Base-by-base conservation (phyloP, 2,888 invertebrate genomes). In the Phanerotoma sp. region DNA sequence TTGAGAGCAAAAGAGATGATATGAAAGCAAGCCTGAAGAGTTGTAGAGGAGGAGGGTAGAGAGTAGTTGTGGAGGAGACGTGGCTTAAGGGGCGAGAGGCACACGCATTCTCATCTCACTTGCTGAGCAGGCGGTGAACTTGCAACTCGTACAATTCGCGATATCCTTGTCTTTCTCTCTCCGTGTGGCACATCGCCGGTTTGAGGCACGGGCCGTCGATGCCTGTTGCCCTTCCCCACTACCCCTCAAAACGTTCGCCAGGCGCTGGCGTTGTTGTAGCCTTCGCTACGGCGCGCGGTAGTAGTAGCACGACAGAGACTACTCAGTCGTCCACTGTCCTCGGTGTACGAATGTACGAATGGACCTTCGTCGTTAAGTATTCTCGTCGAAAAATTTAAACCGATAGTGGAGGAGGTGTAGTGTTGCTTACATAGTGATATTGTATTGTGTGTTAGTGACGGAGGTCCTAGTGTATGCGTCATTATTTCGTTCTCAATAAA, bases 311-410 rank as follows among this genome's bases (percentile, higher is more conserved):
- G 54, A 58, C 60, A 58, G 54, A 55, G 57, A 57, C 57, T 42
- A 57, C 52, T 70, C 67, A 71, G 71, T 71, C 67, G 70, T 67
- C 66, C 67, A 70, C 69, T 62, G 67, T 64, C 64, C 62, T 68
- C 64, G 67, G 62, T 65, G 47, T 62, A 58, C n/a, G n/a, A n/a
- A n/a, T n/a, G 66, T 58, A 60, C 56, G 59, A 57, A 28, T 20
- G 13, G 15, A 25, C 22, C 15, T 21, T 4, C 20, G n/a, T 16
- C 25, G 22, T 38, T 22, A 13, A 21, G 7, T 21, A 25, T 7
- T 41, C 10, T 13, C 20, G 6, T 9, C 13, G n/a, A 18, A 42
- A 13, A 42, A 15, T 42, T 13, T 13, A 21, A 41, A n/a, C 20
- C 25, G 25, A 5, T 25, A 25, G 41, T 22, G 21, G 20, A 40